phyloP scores from a whole-genome alignment of 2,797 vertebrate species.

The Onychomys torridus region DNA sequence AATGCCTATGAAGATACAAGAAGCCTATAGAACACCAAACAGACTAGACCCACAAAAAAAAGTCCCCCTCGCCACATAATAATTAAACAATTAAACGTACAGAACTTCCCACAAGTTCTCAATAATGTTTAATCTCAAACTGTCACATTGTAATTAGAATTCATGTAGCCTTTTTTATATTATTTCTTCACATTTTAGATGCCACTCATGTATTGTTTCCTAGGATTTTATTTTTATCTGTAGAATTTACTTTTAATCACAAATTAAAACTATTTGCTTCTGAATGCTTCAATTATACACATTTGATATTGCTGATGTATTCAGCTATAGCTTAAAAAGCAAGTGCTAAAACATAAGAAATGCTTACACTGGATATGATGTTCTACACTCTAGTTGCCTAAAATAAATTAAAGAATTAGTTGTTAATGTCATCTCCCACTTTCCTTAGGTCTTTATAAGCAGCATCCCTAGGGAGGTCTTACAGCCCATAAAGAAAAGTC shows the following conservation, averaged over 20 bases:
- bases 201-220: background rate
- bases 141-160: background rate
- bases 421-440: background rate
- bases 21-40: too few species aligned
- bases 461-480: background rate
- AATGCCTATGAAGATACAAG: too few species aligned
- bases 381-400: background rate
- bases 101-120: background rate
- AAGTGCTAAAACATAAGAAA: constrained; percentile 26
- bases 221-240: background rate
- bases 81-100: too few species aligned
- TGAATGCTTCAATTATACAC: background rate
- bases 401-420: background rate
- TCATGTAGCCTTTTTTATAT: background rate
- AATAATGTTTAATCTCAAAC: background rate
- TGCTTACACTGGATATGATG: background rate
- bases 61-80: too few species aligned
- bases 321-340: constrained; percentile 26
- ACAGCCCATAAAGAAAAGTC: background rate
- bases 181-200: constrained; percentile 38
- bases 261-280: constrained; percentile 33
- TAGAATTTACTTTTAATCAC: constrained; percentile 39
- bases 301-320: constrained; percentile 32
- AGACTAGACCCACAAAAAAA: too few species aligned
- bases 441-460: background rate